These are phyloP conservation scores for Gastrophryne carolinensis DNA, from an alignment of 2,797 vertebrate genomes.

Conservation along the genomic window DNA sequence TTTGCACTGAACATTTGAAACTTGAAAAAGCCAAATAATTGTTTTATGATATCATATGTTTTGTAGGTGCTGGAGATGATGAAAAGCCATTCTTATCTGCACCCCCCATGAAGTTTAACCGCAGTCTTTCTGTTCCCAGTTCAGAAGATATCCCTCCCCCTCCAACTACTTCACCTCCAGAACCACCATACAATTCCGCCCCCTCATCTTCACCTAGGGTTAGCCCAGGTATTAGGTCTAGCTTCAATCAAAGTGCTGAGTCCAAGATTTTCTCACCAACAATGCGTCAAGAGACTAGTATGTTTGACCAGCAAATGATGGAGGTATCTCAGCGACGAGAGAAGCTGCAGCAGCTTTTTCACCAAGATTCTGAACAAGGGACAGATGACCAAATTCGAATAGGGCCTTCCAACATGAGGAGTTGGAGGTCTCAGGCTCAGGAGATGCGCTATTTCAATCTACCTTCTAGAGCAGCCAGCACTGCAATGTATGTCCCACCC, in stretches of 20 bases:
- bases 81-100: conserved; percentile 85
- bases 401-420: conserved; percentile 61
- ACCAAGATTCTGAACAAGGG: conserved; percentile 56
- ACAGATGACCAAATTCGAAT: conserved; percentile 67
- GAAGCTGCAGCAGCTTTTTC: conserved; percentile 54
- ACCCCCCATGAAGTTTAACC: conserved; percentile 85
- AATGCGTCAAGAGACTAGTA: conserved; percentile 49
- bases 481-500: conserved; percentile 69
- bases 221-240: conserved; percentile 59
- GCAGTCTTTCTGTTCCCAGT: conserved; percentile 88
- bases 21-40: too few relatives aligned
- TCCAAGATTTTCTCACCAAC: conserved; percentile 54
- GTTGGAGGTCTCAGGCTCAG: conserved; percentile 63
- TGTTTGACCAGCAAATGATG: conserved; percentile 57
- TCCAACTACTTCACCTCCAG: conserved; percentile 88
- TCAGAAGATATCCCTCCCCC: conserved; percentile 91
- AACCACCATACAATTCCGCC: conserved; percentile 86
- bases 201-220: conserved; percentile 57
- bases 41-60: too few relatives aligned
- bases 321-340: conserved; percentile 56
- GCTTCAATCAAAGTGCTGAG: conserved; percentile 59
- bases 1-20: too few relatives aligned
- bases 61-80: conserved; percentile 82
- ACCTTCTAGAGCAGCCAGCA: conserved; percentile 63
- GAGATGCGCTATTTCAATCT: conserved; percentile 67